A percentile compares a stretch with the other conserved stretches of the same genome.
Evolutionary conservation across 2,113 vertebrate species (phyloP).

Genomic region (Corythoichthys haematopterus): DNA sequence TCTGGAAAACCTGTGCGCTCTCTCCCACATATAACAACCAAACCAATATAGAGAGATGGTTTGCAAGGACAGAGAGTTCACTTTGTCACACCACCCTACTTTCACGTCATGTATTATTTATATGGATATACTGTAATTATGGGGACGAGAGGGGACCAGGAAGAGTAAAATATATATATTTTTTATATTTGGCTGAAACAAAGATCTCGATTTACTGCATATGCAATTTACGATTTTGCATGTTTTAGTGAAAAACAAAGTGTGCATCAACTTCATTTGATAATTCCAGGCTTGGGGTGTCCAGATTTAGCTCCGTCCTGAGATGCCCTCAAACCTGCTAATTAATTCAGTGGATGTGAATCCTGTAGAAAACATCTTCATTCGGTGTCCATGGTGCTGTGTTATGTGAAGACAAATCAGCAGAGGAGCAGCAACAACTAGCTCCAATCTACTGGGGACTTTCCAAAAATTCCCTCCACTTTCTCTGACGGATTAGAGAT

Average conservation of each 20-base stretch:
- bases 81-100: conserved; percentile 31
- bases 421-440: conserved; percentile 26
- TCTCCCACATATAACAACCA: conserved; percentile 3
- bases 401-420: conserved; percentile 33
- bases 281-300: conserved; percentile 19
- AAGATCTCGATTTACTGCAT: background rate
- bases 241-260: background rate
- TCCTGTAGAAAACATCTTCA: conserved; percentile 6
- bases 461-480: conserved; percentile 29
- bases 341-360: conserved; percentile 27
- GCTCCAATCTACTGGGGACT: conserved; percentile 50
- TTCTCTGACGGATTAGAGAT: conserved; percentile 60
- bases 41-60: background rate
- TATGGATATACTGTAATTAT: conserved; percentile 27
- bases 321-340: conserved; percentile 32
- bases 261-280: background rate
- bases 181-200: background rate
- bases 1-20: conserved; percentile 6
- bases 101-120: conserved; percentile 55
- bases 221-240: background rate
- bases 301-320: conserved; percentile 10
- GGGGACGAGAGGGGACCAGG: conserved; percentile 8
- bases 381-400: conserved; percentile 3
- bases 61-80: background rate
- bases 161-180: background rate